Evolutionary conservation across 2,888 invertebrate species (phyloP).

Genomic region (Eulithis prunata): DNA sequence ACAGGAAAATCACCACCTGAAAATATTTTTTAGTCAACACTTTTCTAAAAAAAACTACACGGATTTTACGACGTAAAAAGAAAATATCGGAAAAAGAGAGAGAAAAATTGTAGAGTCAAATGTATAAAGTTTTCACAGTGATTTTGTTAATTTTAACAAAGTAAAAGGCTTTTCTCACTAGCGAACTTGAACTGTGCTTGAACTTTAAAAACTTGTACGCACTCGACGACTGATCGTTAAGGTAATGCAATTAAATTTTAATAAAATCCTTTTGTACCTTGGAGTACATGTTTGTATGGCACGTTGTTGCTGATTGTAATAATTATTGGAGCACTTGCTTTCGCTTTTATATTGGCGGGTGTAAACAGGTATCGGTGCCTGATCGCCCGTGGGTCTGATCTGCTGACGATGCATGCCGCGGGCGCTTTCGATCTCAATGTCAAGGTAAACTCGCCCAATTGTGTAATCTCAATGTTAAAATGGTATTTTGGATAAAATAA

Average conservation of each 20-base stretch:
- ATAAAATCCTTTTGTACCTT: slow-evolving; percentile 62
- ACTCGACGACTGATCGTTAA: slow-evolving; percentile 10
- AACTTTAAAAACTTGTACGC: slow-evolving; percentile 16
- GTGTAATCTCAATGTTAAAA: slow-evolving; percentile 50
- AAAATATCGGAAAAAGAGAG: background rate
- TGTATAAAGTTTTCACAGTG: background rate
- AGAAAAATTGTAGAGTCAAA: too few relatives aligned
- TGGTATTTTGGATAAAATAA: slow-evolving; percentile 36
- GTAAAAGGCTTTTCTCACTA: background rate
- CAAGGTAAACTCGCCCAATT: slow-evolving; percentile 63
- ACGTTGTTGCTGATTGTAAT: slow-evolving; percentile 68
- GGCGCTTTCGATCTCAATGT: slow-evolving; percentile 71
- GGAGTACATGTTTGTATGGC: slow-evolving; percentile 76
- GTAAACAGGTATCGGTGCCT: slow-evolving; percentile 62
- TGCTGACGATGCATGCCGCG: slow-evolving; percentile 51
- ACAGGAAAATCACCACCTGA: slow-evolving; percentile 82
- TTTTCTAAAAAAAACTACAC: slow-evolving; percentile 1
- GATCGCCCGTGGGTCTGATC: slow-evolving; percentile 34
- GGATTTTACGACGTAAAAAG: background rate
- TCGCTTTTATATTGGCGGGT: slow-evolving; percentile 74
- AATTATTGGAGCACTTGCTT: slow-evolving; percentile 68
- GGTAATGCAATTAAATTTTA: slow-evolving; percentile 19
- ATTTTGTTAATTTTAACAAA: background rate
- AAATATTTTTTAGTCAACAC: slow-evolving; percentile 21
- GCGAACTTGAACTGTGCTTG: slow-evolving; percentile 26